Conservation (phyloP, 2,113 vertebrate species). For the Python bivittatus region DNA sequence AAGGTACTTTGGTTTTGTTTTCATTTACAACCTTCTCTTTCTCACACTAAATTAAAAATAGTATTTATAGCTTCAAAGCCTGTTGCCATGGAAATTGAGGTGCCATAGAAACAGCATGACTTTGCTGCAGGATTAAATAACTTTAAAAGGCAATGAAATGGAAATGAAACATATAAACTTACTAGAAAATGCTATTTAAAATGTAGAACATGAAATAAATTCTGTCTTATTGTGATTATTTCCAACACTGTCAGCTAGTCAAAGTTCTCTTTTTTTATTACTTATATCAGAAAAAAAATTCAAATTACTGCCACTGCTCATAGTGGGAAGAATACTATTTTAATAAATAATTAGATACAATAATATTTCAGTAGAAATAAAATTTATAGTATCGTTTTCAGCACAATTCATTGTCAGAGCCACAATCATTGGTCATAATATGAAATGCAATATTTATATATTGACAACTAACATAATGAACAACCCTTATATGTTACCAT, state of each 20-base stretch:
- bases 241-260: neutral
- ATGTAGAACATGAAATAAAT: neutral
- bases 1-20: conserved; percentile 18
- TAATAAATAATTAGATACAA: neutral
- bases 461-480: neutral
- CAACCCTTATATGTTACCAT: neutral
- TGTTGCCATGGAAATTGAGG: conserved; percentile 20
- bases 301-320: neutral
- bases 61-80: conserved; percentile 4
- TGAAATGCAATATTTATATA: neutral
- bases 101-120: conserved; percentile 10
- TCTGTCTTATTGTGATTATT: neutral
- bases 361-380: neutral
- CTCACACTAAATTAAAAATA: conserved; percentile 31
- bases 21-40: conserved; percentile 31
- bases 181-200: conserved; percentile 10
- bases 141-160: conserved; percentile 27
- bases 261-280: neutral
- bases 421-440: neutral
- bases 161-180: neutral
- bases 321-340: neutral
- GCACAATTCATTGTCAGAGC: neutral
- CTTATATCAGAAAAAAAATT: neutral
- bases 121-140: conserved; percentile 30
- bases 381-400: neutral